Conservation (phyloP, 1,140 invertebrate genomes). For the Potamilus streckersoni region DNA sequence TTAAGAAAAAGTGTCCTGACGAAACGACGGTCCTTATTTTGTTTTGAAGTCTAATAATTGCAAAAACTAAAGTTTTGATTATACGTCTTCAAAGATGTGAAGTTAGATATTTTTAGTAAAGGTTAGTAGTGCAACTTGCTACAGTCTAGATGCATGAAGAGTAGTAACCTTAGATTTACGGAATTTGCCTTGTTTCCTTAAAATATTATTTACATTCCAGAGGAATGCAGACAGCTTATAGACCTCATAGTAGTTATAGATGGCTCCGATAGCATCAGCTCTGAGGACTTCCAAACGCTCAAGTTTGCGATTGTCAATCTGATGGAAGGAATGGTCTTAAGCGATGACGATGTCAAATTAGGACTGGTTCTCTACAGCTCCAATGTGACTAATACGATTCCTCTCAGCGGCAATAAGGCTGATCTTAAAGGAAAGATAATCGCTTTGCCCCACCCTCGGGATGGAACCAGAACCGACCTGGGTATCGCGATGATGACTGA, state of each 20-base stretch:
- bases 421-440: conserved; percentile 18
- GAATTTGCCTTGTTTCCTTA: too few relatives aligned
- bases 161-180: too few relatives aligned
- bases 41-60: too few relatives aligned
- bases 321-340: conserved; percentile 22
- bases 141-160: too few relatives aligned
- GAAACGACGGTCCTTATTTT: too few relatives aligned
- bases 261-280: conserved; percentile 35
- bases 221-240: conserved; percentile 30
- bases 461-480: conserved; percentile 32
- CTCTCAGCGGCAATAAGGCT: conserved; percentile 17
- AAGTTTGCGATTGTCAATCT: conserved; percentile 28
- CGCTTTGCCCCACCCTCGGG: conserved; percentile 17
- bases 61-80: too few relatives aligned
- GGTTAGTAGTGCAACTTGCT: too few relatives aligned
- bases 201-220: conserved; percentile 8
- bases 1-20: too few relatives aligned
- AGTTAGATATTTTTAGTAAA: too few relatives aligned
- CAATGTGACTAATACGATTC: conserved; percentile 21
- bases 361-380: conserved; percentile 36
- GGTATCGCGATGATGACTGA: conserved; percentile 28
- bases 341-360: conserved; percentile 28
- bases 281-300: conserved; percentile 29
- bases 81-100: too few relatives aligned
- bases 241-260: conserved; percentile 38